Evolutionary conservation across 2,113 vertebrate species (phyloP).

Genomic region (Murina feae): DNA sequence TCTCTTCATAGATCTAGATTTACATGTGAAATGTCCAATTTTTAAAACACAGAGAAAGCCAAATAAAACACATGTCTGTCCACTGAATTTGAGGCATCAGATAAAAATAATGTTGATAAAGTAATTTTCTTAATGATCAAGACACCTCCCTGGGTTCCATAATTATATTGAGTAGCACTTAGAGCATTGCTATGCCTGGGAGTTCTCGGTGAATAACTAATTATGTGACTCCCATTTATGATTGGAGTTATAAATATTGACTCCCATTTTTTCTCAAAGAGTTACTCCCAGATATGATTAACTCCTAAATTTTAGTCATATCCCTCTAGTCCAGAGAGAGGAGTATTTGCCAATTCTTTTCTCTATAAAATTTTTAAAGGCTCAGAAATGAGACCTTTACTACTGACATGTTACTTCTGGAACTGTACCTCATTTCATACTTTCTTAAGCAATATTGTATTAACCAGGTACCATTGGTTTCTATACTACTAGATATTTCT

Average conservation of each 20-base stretch:
- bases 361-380: background rate
- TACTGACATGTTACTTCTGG: background rate
- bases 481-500: background rate
- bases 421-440: background rate
- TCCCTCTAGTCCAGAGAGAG: background rate
- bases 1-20: background rate
- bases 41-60: background rate
- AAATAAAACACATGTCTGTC: background rate
- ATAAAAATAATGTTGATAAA: background rate
- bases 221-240: background rate
- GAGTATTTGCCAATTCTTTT: background rate
- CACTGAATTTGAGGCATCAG: background rate
- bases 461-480: background rate
- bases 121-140: background rate
- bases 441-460: background rate
- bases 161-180: background rate
- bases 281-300: constrained; percentile 4
- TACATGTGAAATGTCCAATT: background rate
- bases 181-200: background rate
- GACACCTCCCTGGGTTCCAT: background rate
- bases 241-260: background rate
- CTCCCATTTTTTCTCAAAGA: background rate
- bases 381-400: background rate
- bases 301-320: background rate
- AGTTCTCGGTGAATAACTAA: constrained; percentile 1